Evolutionary conservation across 2,888 invertebrate species (phyloP).

Genomic region (Exocentrus adspersus): DNA sequence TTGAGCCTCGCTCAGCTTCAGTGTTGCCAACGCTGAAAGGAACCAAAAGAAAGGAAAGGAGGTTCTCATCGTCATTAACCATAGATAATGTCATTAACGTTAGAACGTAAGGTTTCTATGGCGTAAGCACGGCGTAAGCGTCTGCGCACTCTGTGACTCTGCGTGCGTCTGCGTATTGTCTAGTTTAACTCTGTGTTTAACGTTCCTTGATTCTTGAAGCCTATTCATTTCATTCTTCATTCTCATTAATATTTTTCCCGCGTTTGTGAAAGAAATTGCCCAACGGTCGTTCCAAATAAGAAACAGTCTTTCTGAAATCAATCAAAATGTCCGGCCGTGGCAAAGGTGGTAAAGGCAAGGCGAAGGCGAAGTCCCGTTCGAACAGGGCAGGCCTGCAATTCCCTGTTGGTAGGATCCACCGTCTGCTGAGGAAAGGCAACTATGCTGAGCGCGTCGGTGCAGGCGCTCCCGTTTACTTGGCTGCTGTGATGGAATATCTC

Average conservation of each 20-base stretch:
- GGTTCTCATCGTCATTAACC: too few species aligned
- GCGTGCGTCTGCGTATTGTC: too few species aligned
- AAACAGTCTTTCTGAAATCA: neutral
- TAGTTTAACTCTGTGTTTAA: too few species aligned
- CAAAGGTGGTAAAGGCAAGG: conserved; percentile 63
- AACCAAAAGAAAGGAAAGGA: too few species aligned
- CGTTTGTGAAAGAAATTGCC: conserved; percentile 11
- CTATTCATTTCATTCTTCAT: conserved; percentile 12
- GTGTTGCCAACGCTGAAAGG: too few species aligned
- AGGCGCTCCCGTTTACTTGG: conserved; percentile 67
- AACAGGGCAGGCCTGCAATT: conserved; percentile 69
- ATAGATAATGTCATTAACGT: too few species aligned
- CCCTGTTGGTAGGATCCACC: conserved; percentile 71
- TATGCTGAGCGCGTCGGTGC: conserved; percentile 71
- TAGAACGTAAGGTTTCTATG: too few species aligned
- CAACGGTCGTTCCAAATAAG: neutral
- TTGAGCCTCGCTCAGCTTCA: too few species aligned
- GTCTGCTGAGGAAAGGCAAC: conserved; percentile 70
- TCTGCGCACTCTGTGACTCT: too few species aligned
- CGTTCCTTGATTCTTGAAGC: too few species aligned
- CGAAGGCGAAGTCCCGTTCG: conserved; percentile 66
- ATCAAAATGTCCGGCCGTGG: conserved; percentile 62
- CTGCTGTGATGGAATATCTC: conserved; percentile 74
- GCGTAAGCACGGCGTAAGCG: too few species aligned
- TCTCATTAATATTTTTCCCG: too few species aligned